These are phyloP conservation scores for Corvus moneduloides DNA, from an alignment of 2,113 vertebrate genomes.

Conservation along the genomic window DNA sequence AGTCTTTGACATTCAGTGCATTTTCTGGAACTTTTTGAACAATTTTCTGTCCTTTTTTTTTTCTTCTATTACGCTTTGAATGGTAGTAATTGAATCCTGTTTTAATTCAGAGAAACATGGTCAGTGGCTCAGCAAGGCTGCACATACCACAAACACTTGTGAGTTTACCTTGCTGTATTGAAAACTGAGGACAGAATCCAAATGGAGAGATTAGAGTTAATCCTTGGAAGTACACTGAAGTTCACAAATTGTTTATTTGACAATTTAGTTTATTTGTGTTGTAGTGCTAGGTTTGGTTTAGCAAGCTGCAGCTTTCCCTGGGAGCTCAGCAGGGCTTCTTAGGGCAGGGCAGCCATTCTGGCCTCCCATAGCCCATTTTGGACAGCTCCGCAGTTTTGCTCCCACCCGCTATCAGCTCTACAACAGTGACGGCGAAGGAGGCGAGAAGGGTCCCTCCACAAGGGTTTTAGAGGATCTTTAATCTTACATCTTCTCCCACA, in stretches of 20 bases:
- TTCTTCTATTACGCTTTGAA: background rate
- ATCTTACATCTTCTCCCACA: too few species aligned
- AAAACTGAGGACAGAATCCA: constrained; percentile 8
- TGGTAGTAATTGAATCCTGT: background rate
- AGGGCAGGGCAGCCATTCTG: too few species aligned
- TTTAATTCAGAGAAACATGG: background rate
- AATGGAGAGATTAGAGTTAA: constrained; percentile 20
- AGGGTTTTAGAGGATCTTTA: too few species aligned
- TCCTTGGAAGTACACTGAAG: background rate
- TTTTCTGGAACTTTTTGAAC: background rate
- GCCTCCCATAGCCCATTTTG: too few species aligned
- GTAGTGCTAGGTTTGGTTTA: too few species aligned
- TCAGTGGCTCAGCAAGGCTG: background rate
- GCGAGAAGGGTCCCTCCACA: too few species aligned
- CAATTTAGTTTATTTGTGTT: background rate
- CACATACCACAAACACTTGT: background rate
- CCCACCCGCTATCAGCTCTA: too few species aligned
- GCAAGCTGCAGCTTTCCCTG: too few species aligned
- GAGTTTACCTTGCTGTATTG: background rate
- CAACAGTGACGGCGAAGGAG: too few species aligned
- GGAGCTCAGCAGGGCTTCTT: too few species aligned
- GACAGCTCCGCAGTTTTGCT: too few species aligned
- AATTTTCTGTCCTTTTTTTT: background rate
- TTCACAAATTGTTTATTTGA: constrained; percentile 22
- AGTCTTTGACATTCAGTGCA: background rate